phyloP scores from a whole-genome alignment of 37 sponge, comb jelly and placozoan genomes.

The Eunapius fragilis region DNA sequence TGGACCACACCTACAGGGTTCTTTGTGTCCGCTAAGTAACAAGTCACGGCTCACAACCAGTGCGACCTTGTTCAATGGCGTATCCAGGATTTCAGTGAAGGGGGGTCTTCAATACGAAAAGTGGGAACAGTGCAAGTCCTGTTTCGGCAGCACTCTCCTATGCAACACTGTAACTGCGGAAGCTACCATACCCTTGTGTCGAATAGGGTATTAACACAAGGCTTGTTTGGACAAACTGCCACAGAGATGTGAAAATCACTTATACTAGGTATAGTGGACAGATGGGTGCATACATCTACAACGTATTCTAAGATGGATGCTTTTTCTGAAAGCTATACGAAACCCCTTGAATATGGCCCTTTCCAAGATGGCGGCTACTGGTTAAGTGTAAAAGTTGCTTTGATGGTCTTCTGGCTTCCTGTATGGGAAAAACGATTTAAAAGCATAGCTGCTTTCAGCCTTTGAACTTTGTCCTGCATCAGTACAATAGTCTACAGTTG shows the following conservation, averaged over 20 bases:
- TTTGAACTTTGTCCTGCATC: neutral
- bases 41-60: too few species aligned
- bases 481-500: neutral
- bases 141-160: neutral
- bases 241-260: neutral
- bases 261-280: neutral
- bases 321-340: neutral
- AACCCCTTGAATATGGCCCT: neutral
- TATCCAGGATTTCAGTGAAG: too few species aligned
- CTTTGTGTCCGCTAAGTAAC: too few species aligned
- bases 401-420: too few species aligned
- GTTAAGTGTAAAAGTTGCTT: neutral
- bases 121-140: neutral
- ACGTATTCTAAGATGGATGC: neutral
- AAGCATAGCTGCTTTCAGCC: neutral
- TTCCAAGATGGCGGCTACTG: neutral
- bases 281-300: neutral
- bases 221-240: neutral
- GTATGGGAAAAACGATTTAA: too few species aligned
- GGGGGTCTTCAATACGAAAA: too few species aligned
- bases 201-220: neutral
- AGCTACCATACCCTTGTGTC: too few species aligned
- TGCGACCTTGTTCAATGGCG: too few species aligned
- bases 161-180: neutral
- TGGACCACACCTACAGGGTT: too few species aligned